Conservation (phyloP, 1,140 invertebrate genomes). For the Oryctes rhinoceros region DNA sequence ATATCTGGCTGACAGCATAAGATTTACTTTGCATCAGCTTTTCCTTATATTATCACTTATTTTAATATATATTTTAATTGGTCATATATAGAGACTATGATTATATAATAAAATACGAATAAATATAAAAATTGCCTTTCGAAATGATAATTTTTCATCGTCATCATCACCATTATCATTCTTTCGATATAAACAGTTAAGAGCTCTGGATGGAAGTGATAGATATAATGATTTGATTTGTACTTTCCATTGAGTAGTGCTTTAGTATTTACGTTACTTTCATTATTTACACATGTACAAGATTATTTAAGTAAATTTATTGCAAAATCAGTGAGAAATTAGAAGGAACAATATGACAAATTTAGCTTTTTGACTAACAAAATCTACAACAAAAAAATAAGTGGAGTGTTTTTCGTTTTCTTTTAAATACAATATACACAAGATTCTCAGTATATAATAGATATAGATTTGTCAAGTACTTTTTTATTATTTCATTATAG, state of each 20-base stretch:
- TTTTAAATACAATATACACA: no score
- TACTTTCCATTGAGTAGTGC: constrained; percentile 24
- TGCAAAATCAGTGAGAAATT: not conserved
- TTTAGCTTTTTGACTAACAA: not conserved
- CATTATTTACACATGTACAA: constrained; percentile 34
- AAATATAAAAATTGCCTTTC: constrained; percentile 4
- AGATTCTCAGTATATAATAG: not conserved
- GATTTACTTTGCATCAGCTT: constrained; percentile 23
- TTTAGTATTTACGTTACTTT: constrained; percentile 8
- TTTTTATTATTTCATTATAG: no score
- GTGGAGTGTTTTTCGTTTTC: not conserved
- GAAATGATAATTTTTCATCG: constrained; percentile 3
- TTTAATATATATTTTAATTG: constrained; percentile 7
- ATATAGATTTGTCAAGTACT: not conserved
- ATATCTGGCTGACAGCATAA: constrained; percentile 35
- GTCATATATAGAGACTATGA: constrained; percentile 22
- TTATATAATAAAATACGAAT: constrained; percentile 25
- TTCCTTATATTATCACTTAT: constrained; percentile 11
- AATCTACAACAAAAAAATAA: not conserved
- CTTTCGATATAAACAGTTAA: constrained; percentile 21
- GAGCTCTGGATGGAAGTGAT: constrained; percentile 17
- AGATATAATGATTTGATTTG: constrained; percentile 26
- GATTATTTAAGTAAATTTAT: constrained; percentile 11
- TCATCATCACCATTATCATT: not conserved
- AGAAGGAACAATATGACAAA: not conserved